These are phyloP conservation scores for Crypturellus undulatus DNA, from an alignment of 2,113 vertebrate species.

Conservation along the genomic window DNA sequence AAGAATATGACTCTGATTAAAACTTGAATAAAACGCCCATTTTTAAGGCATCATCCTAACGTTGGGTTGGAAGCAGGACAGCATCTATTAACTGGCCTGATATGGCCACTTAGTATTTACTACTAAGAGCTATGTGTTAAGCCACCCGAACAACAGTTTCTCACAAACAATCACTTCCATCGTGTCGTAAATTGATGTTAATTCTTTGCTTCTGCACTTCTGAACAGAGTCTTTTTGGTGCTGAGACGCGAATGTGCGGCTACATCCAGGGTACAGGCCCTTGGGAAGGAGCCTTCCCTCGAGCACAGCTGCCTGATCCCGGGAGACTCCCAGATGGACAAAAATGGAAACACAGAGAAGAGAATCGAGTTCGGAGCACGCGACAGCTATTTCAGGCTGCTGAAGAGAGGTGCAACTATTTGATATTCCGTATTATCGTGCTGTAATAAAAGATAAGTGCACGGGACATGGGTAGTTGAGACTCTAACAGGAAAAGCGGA, in stretches of 20 bases:
- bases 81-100: neutral
- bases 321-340: neutral
- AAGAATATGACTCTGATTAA: neutral
- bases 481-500: neutral
- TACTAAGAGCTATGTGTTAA: neutral
- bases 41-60: neutral
- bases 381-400: neutral
- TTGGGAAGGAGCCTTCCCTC: neutral
- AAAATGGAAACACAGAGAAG: neutral
- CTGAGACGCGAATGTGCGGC: neutral
- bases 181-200: neutral
- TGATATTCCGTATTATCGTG: neutral
- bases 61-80: neutral
- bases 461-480: neutral
- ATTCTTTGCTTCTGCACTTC: neutral
- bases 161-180: neutral
- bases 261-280: neutral
- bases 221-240: neutral
- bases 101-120: neutral
- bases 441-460: neutral
- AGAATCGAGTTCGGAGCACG: neutral
- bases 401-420: neutral
- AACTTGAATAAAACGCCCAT: neutral
- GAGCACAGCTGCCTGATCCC: neutral
- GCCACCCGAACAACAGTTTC: neutral